Evolutionary conservation across 2,888 invertebrate genomes (phyloP), one percentile per base, ranked within the genome.

Genomic region (Lacanobia wlatinum): DNA sequence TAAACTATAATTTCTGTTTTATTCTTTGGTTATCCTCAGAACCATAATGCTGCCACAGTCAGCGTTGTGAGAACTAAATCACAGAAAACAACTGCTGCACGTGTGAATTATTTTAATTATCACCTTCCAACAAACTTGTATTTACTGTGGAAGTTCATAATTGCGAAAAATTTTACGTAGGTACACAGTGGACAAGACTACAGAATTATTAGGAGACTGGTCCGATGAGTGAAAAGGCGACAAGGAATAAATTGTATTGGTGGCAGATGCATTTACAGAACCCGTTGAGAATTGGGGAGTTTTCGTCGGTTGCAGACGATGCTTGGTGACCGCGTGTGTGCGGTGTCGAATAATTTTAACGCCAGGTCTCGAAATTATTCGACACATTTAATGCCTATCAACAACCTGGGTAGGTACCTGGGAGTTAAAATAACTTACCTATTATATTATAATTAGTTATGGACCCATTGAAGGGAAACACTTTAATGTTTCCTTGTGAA

Each of bases 41-140:
- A 23, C 14, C 2, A 21, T 12, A 40, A n/a, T 38, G 9, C 5
- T 12, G 0, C 18, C 48, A 18, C 6, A 40, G 7, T n/a, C 40
- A 9, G 40, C 18, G 16, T 18, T 48, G 18, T 80, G 75, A 50
- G 48, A 74, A 74, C 18, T 2, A 60, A 76, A 64, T 76, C 81
- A 52, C 21, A 65, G 34, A 53, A 75, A 60, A 38, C 53, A 28
- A 38, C 23, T 55, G 64, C 14, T 18, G 8, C 16, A 55, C 4
- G 53, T 59, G 79, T 53, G 10, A 40, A 64, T 50, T 55, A 60
- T 60, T 76, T 80, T 80, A 75, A 80, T 80, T 74, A 21, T 50
- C 9, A 21, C 34, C 28, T 55, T 60, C 18, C 4, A 50, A 10
- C 10, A 43, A 76, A 80, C 18, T 75, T 75, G 5, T 46, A 9